Percentiles rank a stretch among this genome's conserved stretches.
Conservation (phyloP, 2,888 invertebrate genomes). For the Pimpla rufipes region DNA sequence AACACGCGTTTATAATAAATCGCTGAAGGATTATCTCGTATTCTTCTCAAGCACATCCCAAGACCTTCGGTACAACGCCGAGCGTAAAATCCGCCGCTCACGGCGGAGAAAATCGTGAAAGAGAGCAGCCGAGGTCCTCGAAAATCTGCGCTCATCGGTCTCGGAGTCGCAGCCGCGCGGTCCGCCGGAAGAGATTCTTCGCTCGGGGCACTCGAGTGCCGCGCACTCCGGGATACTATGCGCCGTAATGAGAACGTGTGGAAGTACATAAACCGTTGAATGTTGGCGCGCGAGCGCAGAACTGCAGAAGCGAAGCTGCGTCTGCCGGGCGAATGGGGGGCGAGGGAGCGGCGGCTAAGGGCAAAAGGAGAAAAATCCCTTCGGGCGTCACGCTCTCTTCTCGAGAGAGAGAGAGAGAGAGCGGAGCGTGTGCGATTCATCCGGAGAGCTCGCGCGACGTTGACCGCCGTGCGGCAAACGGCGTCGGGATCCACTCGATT, state of each 20-base stretch:
- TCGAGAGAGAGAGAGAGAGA: slow-evolving; percentile 43
- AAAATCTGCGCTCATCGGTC: slow-evolving; percentile 14
- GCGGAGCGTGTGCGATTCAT: slow-evolving; percentile 62
- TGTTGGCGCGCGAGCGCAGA: slow-evolving; percentile 61
- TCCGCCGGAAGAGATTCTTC: slow-evolving; percentile 15
- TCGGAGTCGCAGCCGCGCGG: no score
- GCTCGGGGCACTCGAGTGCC: background rate
- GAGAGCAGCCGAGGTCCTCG: slow-evolving; percentile 2
- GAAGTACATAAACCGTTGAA: slow-evolving; percentile 50
- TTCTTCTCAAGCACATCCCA: no score
- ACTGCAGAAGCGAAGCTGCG: slow-evolving; percentile 39
- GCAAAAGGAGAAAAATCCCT: slow-evolving; percentile 49
- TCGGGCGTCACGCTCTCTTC: slow-evolving; percentile 56
- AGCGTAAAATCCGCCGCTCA: background rate
- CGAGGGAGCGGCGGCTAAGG: background rate
- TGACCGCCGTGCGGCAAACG: slow-evolving; percentile 43
- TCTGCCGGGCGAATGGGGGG: slow-evolving; percentile 1
- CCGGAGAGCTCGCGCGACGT: slow-evolving; percentile 33
- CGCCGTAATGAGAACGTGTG: slow-evolving; percentile 62
- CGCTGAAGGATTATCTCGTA: no score
- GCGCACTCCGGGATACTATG: slow-evolving; percentile 15
- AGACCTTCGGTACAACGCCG: no score
- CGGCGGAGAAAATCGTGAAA: background rate
- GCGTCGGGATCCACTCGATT: slow-evolving; percentile 31
- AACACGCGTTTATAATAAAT: no score